Evolutionary conservation across 2,797 vertebrate genomes (phyloP).

Genomic region (Neolamprologus multifasciatus): DNA sequence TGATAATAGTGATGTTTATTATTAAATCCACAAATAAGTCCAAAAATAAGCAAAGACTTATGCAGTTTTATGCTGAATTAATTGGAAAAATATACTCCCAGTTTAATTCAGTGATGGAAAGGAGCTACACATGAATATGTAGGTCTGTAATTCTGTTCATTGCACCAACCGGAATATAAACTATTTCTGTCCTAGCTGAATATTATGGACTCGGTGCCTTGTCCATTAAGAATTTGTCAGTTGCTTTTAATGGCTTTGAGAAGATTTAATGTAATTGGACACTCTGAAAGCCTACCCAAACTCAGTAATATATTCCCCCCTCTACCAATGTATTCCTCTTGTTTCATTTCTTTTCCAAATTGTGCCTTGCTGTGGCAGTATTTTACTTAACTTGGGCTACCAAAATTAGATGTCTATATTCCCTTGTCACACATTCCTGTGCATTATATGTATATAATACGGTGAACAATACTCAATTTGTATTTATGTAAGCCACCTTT

Average conservation of each 20-base stretch:
- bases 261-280: conserved; percentile 32
- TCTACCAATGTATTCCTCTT: conserved; percentile 20
- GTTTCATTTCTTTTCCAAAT: background rate
- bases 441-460: background rate
- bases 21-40: background rate
- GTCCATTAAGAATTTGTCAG: conserved; percentile 20
- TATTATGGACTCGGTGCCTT: background rate
- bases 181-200: background rate
- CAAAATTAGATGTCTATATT: background rate
- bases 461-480: background rate
- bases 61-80: background rate
- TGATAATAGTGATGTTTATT: background rate
- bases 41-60: background rate
- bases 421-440: background rate
- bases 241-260: conserved; percentile 11
- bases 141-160: background rate
- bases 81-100: background rate
- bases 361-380: background rate
- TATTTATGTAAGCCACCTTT: background rate
- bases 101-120: background rate
- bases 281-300: conserved; percentile 8
- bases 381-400: conserved; percentile 2
- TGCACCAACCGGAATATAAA: background rate
- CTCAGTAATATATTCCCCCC: conserved; percentile 36
- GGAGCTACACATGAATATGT: background rate